These are phyloP conservation scores for Notolepis coatsorum DNA, from an alignment of 2,797 vertebrate genomes.

Conservation along the genomic window DNA sequence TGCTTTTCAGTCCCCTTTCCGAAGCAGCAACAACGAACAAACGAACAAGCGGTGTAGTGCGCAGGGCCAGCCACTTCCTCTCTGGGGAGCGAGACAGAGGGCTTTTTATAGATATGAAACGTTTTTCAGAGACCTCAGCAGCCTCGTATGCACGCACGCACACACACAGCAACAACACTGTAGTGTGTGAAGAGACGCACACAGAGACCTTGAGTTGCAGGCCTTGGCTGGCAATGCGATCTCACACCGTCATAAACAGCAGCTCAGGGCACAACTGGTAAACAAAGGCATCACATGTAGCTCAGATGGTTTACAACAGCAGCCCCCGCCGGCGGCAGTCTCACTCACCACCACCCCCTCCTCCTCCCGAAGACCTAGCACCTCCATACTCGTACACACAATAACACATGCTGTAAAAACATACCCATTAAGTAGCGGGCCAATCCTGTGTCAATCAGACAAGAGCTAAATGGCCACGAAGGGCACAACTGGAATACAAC, in stretches of 20 bases:
- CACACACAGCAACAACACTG: conserved; percentile 6
- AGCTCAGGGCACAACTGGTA: conserved; percentile 13
- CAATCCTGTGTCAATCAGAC: background rate
- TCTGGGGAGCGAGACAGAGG: conserved; percentile 45
- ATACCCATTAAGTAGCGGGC: background rate
- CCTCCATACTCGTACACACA: background rate
- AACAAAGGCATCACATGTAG: conserved; percentile 33
- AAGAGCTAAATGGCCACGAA: background rate
- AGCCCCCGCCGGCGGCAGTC: no score
- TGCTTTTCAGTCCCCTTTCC: conserved; percentile 32
- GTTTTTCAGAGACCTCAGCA: conserved; percentile 49
- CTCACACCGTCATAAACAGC: conserved; percentile 34
- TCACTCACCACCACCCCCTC: no score
- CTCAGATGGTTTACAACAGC: conserved; percentile 11
- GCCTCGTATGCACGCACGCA: conserved; percentile 8
- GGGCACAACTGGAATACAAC: background rate
- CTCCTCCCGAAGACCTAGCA: no score
- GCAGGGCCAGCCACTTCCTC: conserved; percentile 63
- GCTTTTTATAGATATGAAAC: conserved; percentile 62
- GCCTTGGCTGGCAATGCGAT: background rate
- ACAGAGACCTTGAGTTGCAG: conserved; percentile 7
- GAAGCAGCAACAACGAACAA: conserved; percentile 28
- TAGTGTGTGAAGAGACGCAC: background rate
- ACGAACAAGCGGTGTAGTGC: no score
- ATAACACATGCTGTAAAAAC: background rate